phyloP scores from a whole-genome alignment of 2,797 vertebrate genomes.

The Karalla daura region DNA sequence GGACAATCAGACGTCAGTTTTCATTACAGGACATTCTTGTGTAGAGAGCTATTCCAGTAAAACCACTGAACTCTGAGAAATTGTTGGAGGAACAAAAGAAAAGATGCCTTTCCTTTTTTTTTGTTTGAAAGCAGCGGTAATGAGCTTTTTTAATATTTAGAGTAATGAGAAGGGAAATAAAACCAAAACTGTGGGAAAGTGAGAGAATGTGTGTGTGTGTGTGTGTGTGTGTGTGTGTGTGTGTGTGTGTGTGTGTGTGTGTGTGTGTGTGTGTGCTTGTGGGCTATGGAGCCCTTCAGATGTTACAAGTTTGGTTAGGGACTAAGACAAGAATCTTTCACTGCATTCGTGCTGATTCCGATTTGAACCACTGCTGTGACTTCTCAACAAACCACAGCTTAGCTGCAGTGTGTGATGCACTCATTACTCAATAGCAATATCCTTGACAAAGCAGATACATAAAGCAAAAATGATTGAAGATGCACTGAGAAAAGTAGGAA shows the following conservation, averaged over 20 bases:
- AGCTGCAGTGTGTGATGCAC: slow-evolving; percentile 40
- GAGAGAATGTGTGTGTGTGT: background rate
- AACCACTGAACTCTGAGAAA: background rate
- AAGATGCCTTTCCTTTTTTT: background rate
- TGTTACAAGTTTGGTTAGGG: slow-evolving; percentile 19
- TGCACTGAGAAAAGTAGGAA: slow-evolving; percentile 25
- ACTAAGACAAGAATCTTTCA: slow-evolving; percentile 17
- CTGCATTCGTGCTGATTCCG: slow-evolving; percentile 21
- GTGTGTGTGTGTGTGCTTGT: too few relatives aligned
- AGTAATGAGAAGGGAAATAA: background rate
- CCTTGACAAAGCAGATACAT: slow-evolving; percentile 33
- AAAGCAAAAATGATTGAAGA: slow-evolving; percentile 27
- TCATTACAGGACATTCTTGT: background rate
- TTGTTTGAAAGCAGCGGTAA: background rate
- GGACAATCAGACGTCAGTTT: background rate
- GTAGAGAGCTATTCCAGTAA: background rate
- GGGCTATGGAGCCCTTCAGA: too few relatives aligned
- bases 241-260: too few relatives aligned
- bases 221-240: too few relatives aligned
- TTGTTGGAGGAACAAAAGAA: background rate
- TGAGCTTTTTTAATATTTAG: background rate
- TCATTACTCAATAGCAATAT: slow-evolving; percentile 30
- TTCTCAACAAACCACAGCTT: slow-evolving; percentile 41
- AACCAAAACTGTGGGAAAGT: background rate
- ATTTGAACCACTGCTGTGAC: slow-evolving; percentile 44